Evolutionary conservation across 2,113 vertebrate genomes (phyloP).

Genomic region (Galbula dea): DNA sequence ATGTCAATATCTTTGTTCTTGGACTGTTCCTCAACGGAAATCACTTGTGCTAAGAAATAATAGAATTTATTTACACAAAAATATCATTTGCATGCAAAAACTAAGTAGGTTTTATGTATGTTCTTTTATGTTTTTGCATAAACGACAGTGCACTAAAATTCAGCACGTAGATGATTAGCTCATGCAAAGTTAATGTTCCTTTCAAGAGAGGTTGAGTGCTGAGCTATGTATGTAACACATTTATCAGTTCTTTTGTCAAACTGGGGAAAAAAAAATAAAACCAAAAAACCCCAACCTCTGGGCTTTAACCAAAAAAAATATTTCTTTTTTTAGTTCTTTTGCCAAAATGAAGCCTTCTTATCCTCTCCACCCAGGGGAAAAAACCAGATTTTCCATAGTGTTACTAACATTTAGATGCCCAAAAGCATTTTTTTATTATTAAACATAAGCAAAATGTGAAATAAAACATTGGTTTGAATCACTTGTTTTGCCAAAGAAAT

Average conservation of each 20-base stretch:
- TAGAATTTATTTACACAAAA: slow-evolving; percentile 28
- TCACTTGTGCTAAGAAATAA: slow-evolving; percentile 1
- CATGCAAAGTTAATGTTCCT: slow-evolving; percentile 54
- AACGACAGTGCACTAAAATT: slow-evolving; percentile 34
- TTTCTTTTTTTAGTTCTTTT: neutral
- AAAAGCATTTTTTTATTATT: neutral
- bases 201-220: slow-evolving; percentile 9
- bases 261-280: neutral
- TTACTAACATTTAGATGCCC: neutral
- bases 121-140: slow-evolving; percentile 37
- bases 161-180: slow-evolving; percentile 21
- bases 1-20: neutral
- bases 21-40: neutral
- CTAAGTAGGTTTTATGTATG: neutral
- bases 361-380: neutral
- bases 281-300: neutral
- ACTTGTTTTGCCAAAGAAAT: neutral
- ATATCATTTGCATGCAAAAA: slow-evolving; percentile 32
- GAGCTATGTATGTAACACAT: slow-evolving; percentile 16
- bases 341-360: neutral
- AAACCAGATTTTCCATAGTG: neutral
- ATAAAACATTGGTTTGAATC: neutral
- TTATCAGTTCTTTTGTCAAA: slow-evolving; percentile 27
- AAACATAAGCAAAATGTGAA: neutral
- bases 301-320: neutral